Percentiles rank a stretch among this genome's conserved stretches.
Conservation (phyloP, 2,113 vertebrate genomes). For the Bufo gargarizans region DNA sequence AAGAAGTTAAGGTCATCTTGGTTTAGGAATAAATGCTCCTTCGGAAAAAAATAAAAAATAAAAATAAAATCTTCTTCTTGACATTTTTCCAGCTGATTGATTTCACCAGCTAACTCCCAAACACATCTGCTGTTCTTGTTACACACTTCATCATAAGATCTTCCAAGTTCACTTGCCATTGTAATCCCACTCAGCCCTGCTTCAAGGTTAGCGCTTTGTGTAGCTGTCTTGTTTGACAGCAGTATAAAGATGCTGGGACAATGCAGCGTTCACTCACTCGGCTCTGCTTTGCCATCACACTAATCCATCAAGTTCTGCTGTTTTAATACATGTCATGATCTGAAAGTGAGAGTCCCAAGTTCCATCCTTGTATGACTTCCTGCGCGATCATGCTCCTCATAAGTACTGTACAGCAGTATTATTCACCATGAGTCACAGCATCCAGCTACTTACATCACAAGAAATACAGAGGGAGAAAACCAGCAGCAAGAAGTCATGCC, state of each 20-base stretch:
- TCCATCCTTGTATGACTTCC: neutral
- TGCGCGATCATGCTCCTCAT: neutral
- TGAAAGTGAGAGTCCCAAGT: neutral
- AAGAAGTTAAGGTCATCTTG: neutral
- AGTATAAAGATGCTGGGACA: neutral
- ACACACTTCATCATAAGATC: constrained; percentile 12
- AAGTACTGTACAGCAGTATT: neutral
- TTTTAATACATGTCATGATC: neutral
- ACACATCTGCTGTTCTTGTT: constrained; percentile 11
- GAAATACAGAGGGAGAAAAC: no score
- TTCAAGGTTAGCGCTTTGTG: neutral
- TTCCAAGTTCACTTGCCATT: constrained; percentile 6
- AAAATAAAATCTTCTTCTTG: neutral
- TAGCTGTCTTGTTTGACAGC: constrained; percentile 18
- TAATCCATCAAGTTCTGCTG: neutral
- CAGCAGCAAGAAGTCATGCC: no score
- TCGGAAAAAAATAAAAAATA: no score
- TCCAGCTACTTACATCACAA: neutral
- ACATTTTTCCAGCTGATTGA: neutral
- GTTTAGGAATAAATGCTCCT: neutral
- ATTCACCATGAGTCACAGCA: neutral
- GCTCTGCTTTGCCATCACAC: neutral
- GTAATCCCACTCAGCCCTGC: neutral
- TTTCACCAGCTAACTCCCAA: constrained; percentile 11
- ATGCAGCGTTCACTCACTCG: neutral